Evolutionary conservation across 2,888 invertebrate species (phyloP).

Genomic region (Pasiphila rectangulata): DNA sequence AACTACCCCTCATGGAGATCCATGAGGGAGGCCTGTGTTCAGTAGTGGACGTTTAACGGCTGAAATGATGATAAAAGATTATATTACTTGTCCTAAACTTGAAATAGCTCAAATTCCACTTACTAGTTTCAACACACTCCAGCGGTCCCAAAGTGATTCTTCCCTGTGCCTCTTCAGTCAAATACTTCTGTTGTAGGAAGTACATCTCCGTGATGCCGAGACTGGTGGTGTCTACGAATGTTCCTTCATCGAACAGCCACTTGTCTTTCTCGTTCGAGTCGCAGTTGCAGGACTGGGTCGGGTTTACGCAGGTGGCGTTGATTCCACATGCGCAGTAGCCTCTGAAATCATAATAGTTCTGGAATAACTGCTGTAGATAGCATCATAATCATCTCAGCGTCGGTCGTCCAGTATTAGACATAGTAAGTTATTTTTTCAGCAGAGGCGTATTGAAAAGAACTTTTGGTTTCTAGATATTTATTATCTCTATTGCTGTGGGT

Average conservation of each 20-base stretch:
- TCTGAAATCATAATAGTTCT: conserved; percentile 69
- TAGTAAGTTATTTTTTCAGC: too few relatives aligned
- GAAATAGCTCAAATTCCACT: too few relatives aligned
- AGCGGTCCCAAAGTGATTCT: conserved; percentile 94
- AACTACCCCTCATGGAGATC: too few relatives aligned
- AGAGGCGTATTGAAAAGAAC: neutral
- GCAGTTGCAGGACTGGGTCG: conserved; percentile 93
- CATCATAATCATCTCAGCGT: too few relatives aligned
- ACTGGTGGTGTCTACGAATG: conserved; percentile 88
- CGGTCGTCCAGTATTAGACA: too few relatives aligned
- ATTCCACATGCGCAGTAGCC: conserved; percentile 88
- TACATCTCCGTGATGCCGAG: conserved; percentile 95
- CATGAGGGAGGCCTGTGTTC: too few relatives aligned
- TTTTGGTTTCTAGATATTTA: neutral
- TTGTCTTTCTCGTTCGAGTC: conserved; percentile 90
- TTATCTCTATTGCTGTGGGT: too few relatives aligned
- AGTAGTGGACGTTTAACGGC: too few relatives aligned
- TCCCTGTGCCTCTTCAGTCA: conserved; percentile 91
- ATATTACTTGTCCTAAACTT: too few relatives aligned
- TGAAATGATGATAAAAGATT: too few relatives aligned
- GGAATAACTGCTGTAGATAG: too few relatives aligned
- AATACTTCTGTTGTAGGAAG: conserved; percentile 91
- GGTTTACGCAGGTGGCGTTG: conserved; percentile 90
- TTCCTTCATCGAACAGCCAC: conserved; percentile 94
- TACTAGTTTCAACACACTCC: conserved; percentile 97